Percentiles rank a stretch among this genome's conserved stretches.
These are phyloP conservation scores for Varanus komodoensis DNA, from an alignment of 2,113 vertebrate genomes.

Conservation along the genomic window DNA sequence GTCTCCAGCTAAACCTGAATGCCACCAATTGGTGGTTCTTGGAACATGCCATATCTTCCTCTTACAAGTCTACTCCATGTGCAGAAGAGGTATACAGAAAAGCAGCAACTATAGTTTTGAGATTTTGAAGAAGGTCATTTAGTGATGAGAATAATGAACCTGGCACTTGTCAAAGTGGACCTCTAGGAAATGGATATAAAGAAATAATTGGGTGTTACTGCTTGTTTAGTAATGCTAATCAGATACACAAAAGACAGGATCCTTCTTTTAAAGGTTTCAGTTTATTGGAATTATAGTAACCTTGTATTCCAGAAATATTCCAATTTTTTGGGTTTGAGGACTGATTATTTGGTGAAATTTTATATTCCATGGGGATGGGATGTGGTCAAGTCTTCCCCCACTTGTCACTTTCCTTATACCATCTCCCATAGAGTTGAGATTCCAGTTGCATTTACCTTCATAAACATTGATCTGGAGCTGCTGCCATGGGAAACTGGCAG, in stretches of 20 bases:
- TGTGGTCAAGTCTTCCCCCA: neutral
- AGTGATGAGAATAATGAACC: neutral
- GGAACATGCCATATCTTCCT: neutral
- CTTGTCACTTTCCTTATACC: neutral
- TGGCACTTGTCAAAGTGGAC: neutral
- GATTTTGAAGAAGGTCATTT: neutral
- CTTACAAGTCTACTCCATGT: neutral
- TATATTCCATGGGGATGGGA: neutral
- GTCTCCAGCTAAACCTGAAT: neutral
- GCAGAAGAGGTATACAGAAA: neutral
- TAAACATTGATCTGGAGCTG: neutral
- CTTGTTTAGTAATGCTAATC: neutral
- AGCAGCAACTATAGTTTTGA: neutral
- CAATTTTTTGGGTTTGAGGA: neutral
- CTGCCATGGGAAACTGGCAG: neutral
- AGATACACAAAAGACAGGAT: neutral
- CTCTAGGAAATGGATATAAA: neutral
- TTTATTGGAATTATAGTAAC: no score
- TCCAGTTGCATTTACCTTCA: neutral
- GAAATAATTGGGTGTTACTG: neutral
- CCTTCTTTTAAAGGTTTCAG: neutral
- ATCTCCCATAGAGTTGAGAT: neutral
- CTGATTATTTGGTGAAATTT: neutral
- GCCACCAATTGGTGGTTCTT: neutral
- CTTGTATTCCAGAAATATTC: neutral